Evolutionary conservation across 2,797 vertebrate genomes (phyloP).

Genomic region (Melanotaenia trifasciata): DNA sequence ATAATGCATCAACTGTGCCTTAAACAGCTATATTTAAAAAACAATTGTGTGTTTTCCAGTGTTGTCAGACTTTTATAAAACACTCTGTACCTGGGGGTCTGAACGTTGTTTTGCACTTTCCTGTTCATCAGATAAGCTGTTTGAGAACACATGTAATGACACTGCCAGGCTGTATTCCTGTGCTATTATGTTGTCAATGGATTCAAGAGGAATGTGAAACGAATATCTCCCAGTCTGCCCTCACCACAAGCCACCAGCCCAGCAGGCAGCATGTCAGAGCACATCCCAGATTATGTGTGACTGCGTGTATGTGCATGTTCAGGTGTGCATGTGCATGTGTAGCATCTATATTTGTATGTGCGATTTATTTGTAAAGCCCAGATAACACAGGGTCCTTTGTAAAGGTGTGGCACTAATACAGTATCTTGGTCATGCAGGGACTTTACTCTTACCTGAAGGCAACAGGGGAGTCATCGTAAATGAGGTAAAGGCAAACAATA

Average conservation of each 20-base stretch:
- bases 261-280: slow-evolving; percentile 68
- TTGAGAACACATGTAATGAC: slow-evolving; percentile 46
- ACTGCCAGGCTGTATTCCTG: slow-evolving; percentile 41
- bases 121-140: background rate
- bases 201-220: slow-evolving; percentile 71
- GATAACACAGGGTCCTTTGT: slow-evolving; percentile 53
- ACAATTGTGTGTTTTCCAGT: background rate
- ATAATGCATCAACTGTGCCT: background rate
- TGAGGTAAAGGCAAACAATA: slow-evolving; percentile 23
- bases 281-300: slow-evolving; percentile 51
- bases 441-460: slow-evolving; percentile 60
- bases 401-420: slow-evolving; percentile 33
- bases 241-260: slow-evolving; percentile 58
- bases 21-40: background rate
- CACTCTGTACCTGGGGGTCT: background rate
- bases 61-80: background rate
- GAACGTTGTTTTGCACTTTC: background rate
- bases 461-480: slow-evolving; percentile 60
- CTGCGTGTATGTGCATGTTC: slow-evolving; percentile 17
- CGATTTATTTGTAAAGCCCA: slow-evolving; percentile 49
- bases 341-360: slow-evolving; percentile 28
- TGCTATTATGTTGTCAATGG: slow-evolving; percentile 74
- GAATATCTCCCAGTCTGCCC: slow-evolving; percentile 56
- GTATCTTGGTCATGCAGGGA: slow-evolving; percentile 43
- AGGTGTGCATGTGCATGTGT: slow-evolving; percentile 14